Evolutionary conservation across 2,888 invertebrate genomes (phyloP).

Genomic region (Tanytarsus gracilentus): DNA sequence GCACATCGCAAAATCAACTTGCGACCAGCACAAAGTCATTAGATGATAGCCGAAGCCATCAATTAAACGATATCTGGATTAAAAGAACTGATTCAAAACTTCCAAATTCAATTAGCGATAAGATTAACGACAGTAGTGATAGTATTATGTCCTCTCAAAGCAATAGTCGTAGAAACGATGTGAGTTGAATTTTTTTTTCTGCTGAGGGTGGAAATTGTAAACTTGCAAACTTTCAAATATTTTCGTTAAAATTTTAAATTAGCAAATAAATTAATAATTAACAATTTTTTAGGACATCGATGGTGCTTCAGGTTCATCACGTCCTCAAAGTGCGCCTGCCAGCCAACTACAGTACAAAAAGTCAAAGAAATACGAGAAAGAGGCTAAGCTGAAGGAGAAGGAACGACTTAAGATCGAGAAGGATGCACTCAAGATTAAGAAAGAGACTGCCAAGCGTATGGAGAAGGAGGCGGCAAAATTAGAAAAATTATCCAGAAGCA

Average conservation of each 20-base stretch:
- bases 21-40: conserved; percentile 43
- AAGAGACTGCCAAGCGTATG: conserved; percentile 41
- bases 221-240: neutral
- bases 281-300: conserved; percentile 40
- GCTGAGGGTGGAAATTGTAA: neutral
- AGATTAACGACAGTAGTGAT: conserved; percentile 12
- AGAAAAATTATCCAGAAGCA: conserved; percentile 43
- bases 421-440: conserved; percentile 42
- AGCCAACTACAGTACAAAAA: conserved; percentile 27
- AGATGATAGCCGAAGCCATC: conserved; percentile 32
- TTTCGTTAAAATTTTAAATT: neutral
- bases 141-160: conserved; percentile 2
- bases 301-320: conserved; percentile 35
- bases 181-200: neutral
- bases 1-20: conserved; percentile 47
- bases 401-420: conserved; percentile 41
- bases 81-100: conserved; percentile 29
- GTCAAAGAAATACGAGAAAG: conserved; percentile 43
- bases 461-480: conserved; percentile 43
- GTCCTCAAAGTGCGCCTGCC: conserved; percentile 42
- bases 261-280: conserved; percentile 27
- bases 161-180: neutral
- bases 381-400: conserved; percentile 43
- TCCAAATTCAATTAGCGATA: conserved; percentile 6
- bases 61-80: conserved; percentile 32